Conservation (phyloP, 2,113 vertebrate genomes). For the Danionella cerebrum region DNA sequence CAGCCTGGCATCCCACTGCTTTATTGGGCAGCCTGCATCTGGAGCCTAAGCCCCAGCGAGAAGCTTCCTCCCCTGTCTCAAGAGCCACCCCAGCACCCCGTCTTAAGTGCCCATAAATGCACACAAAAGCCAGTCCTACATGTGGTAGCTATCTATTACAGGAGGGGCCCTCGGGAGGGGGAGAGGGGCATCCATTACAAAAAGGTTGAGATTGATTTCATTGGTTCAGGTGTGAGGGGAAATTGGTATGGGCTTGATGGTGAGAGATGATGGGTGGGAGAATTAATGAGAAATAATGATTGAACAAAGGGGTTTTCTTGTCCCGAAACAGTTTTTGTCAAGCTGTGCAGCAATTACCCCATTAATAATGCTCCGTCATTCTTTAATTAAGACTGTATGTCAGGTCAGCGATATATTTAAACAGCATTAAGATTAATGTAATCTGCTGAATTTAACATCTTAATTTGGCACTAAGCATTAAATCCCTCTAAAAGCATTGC, state of each 20-base stretch:
- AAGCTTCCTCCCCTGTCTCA: constrained; percentile 34
- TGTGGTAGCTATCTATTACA: constrained; percentile 41
- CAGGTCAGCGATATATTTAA: neutral
- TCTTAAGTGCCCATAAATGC: constrained; percentile 41
- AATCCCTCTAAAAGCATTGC: no score
- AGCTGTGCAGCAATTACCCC: neutral
- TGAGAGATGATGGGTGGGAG: neutral
- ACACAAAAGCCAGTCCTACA: constrained; percentile 33
- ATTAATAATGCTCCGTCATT: neutral
- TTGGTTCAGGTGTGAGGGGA: constrained; percentile 13
- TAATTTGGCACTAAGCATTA: no score
- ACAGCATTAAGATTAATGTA: neutral
- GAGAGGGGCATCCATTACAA: constrained; percentile 24
- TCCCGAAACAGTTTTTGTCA: neutral
- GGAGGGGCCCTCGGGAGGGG: constrained; percentile 9
- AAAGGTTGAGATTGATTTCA: constrained; percentile 13
- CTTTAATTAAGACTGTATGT: neutral
- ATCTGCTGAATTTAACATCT: no score
- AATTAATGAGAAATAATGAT: neutral
- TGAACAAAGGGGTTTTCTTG: neutral
- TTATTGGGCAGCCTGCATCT: constrained; percentile 47
- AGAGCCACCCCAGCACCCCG: constrained; percentile 30
- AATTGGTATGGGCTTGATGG: neutral
- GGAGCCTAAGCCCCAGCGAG: constrained; percentile 41
- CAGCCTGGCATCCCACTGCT: constrained; percentile 39